Evolutionary conservation across 2,888 invertebrate genomes (phyloP), one percentile per base, ranked within the genome.

Genomic region (Rhamnusium bicolor): DNA sequence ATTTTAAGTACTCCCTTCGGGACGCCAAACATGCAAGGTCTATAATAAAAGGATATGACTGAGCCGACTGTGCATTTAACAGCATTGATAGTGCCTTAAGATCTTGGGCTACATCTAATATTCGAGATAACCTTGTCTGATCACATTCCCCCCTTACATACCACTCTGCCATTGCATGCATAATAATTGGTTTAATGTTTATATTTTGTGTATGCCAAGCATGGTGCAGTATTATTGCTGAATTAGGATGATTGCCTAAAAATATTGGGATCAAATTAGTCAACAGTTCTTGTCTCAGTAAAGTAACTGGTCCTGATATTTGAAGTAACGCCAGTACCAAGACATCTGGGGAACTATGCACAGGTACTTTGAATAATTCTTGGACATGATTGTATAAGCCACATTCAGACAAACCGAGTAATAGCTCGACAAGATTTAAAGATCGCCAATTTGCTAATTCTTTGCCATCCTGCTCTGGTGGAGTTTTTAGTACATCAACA

Each of bases 91-190:
- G 88, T 0, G 98, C 98, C 89, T 97, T 95, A 5, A 95, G 89
- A 88, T 99, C 98, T 87, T 99, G 98, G 0, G 98, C 98, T 1
- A 99, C 96, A 85, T 99, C 99, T 74, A 99, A 90, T 81, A 99
- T 98, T 69, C 99, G 91, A 0, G 98, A 97, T 40, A 99, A 89
- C 84, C 82, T 79, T 1, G 95, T 94, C 87, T 98, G 98, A 88
- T 99, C 99, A 84, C 95, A 94, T 84, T 98, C 98, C 27, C 94
- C 97, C 77, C 94, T 91, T 79, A 95, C 91, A 88, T 98, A 99
- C 97, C 98, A 98, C 79, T 98, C 98, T 0, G 97, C 96, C 98
- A 99, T 98, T 1, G 97, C 94, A 84, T 97, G 96, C 95, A 98
- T 97, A 74, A 99, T 94, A 72, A 95, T 93, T 1, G 94, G 93